Evolutionary conservation across 2,113 vertebrate genomes (phyloP).

Genomic region (Oreochromis tanganicae): DNA sequence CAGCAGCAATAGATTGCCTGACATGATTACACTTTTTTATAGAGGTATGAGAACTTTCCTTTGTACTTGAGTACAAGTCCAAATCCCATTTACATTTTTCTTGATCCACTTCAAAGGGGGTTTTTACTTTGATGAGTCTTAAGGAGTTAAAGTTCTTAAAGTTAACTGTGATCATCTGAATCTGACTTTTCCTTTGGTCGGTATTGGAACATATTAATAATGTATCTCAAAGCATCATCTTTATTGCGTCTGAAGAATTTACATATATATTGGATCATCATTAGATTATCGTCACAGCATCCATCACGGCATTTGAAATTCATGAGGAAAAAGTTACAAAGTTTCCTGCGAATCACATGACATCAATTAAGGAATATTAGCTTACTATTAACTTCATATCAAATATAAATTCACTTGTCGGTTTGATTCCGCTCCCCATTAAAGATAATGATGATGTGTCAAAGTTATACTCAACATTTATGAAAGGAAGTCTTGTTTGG

Average conservation of each 20-base stretch:
- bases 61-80: constrained; percentile 21
- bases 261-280: constrained; percentile 54
- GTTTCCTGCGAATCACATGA: background rate
- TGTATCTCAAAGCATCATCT: constrained; percentile 38
- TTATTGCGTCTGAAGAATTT: constrained; percentile 46
- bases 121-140: constrained; percentile 30
- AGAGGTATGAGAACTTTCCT: constrained; percentile 19
- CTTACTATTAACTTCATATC: background rate
- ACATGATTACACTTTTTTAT: background rate
- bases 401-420: background rate
- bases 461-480: background rate
- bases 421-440: background rate
- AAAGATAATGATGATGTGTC: background rate
- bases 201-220: constrained; percentile 48
- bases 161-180: constrained; percentile 25
- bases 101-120: constrained; percentile 39
- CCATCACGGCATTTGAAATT: constrained; percentile 12
- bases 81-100: constrained; percentile 32
- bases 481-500: background rate
- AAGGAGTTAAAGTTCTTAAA: constrained; percentile 16
- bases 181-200: constrained; percentile 31
- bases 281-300: constrained; percentile 30
- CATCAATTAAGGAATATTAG: background rate
- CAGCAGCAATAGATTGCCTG: background rate
- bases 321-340: constrained; percentile 8